Percentiles rank a stretch among this genome's conserved stretches.
phyloP scores from a whole-genome alignment of 2,888 invertebrate genomes.

The Limnephilus lunatus region DNA sequence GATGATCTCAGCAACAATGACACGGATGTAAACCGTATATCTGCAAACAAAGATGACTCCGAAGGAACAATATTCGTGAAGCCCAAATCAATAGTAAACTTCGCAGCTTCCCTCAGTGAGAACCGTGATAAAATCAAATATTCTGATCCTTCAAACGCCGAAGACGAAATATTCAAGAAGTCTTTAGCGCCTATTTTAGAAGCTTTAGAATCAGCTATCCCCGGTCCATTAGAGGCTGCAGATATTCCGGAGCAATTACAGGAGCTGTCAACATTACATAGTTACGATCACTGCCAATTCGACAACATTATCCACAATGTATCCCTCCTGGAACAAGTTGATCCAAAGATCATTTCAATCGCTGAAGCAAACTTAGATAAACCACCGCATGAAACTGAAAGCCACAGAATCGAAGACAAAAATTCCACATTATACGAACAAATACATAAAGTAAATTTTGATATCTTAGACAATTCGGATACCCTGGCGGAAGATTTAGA shows the following conservation, averaged over 20 bases:
- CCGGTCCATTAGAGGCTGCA: neutral
- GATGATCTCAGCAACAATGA: neutral
- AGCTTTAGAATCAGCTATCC: neutral
- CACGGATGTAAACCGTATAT: neutral
- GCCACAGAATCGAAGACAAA: neutral
- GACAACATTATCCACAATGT: neutral
- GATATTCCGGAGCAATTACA: neutral
- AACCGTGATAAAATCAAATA: neutral
- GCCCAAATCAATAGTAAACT: neutral
- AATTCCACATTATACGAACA: neutral
- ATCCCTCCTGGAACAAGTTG: neutral
- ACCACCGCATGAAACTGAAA: neutral
- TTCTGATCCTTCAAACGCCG: neutral
- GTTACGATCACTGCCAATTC: constrained; percentile 10
- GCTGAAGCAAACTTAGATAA: neutral
- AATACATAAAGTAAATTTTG: neutral
- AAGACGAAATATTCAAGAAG: neutral
- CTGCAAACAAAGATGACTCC: neutral
- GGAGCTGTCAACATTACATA: neutral
- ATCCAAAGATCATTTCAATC: neutral
- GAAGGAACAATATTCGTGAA: neutral
- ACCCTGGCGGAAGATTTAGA: neutral
- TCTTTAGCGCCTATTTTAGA: neutral
- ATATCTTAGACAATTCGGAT: neutral
- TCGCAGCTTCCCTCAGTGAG: neutral